These are phyloP conservation scores for western clawed frog (Xenopus tropicalis) DNA, from an alignment of 2,113 vertebrate genomes.

Conservation along the genomic window UCB_Xtro_10.0 CM004446.2:68618001-68618500, in stretches of 20 bases:
- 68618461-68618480: neutral
- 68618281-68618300: neutral
- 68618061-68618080: no score
- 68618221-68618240: no score
- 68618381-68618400: neutral
- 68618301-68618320: neutral
- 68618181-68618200: no score
- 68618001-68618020: no score
- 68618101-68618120: neutral
- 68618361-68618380: neutral
- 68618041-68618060: no score
- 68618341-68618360: neutral
- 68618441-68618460: constrained; percentile 7
- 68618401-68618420: constrained; percentile 5
- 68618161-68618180: no score
- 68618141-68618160: no score
- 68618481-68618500: neutral
- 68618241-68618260: neutral
- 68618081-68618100: no score
- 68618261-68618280: neutral
- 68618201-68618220: no score
- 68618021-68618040: no score
- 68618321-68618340: neutral
- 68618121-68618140: no score
- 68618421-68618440: constrained; percentile 3